These are phyloP conservation scores for Cylas formicarius DNA, from an alignment of 1,140 invertebrate genomes.

Conservation along the genomic window DNA sequence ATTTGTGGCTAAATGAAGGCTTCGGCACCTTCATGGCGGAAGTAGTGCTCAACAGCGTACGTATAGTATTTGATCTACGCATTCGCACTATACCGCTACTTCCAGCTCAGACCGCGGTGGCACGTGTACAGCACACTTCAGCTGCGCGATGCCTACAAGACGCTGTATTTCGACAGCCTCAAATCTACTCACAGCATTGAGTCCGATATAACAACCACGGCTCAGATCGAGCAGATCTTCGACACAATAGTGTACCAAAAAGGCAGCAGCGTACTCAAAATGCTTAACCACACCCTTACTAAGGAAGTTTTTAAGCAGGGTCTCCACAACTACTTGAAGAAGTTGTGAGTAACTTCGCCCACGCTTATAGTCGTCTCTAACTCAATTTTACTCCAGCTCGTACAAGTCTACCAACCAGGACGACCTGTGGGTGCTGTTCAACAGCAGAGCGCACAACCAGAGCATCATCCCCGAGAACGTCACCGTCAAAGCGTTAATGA, in stretches of 20 bases:
- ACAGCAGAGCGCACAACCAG: slow-evolving; percentile 21
- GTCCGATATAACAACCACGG: slow-evolving; percentile 25
- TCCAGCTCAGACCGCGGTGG: slow-evolving; percentile 31
- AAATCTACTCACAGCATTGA: slow-evolving; percentile 33
- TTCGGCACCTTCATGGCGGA: slow-evolving; percentile 48
- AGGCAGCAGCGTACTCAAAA: slow-evolving; percentile 47
- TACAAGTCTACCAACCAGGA: slow-evolving; percentile 29
- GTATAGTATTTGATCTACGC: slow-evolving; percentile 4
- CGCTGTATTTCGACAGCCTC: slow-evolving; percentile 31
- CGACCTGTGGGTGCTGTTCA: slow-evolving; percentile 31
- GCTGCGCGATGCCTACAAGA: slow-evolving; percentile 30
- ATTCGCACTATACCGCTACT: slow-evolving; percentile 1
- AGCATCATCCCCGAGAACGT: slow-evolving; percentile 26
- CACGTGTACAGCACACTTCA: slow-evolving; percentile 31
- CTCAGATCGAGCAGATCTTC: slow-evolving; percentile 34
- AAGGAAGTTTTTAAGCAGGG: slow-evolving; percentile 50
- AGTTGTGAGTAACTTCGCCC: slow-evolving; percentile 33
- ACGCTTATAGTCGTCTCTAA: neutral
- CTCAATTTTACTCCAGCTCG: slow-evolving; percentile 21
- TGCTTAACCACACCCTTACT: slow-evolving; percentile 56
- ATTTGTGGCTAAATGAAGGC: slow-evolving; percentile 66
- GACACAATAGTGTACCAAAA: slow-evolving; percentile 31
- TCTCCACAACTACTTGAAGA: slow-evolving; percentile 46
- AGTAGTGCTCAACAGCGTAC: slow-evolving; percentile 28
- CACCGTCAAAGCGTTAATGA: slow-evolving; percentile 46